A percentile compares a stretch with the other conserved stretches of the same genome.
Evolutionary conservation across 2,797 vertebrate species (phyloP).

Genomic region (Ataeniobius toweri): DNA sequence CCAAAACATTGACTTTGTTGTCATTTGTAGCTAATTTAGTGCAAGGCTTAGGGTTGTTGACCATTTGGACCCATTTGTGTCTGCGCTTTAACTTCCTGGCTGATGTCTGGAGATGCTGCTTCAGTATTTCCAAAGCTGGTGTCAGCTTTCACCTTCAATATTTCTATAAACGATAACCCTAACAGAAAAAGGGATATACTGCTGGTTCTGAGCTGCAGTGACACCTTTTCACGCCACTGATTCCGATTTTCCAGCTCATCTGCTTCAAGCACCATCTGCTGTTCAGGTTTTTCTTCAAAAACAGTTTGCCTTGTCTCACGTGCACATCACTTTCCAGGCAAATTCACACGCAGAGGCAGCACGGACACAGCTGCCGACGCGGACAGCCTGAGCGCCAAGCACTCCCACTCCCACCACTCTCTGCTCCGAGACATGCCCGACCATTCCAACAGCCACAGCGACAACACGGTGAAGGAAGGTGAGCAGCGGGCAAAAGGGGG

Average conservation of each 20-base stretch:
- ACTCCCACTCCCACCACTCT: constrained; percentile 95
- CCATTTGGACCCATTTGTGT: too few relatives aligned
- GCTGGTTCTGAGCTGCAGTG: background rate
- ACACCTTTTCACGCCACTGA: background rate
- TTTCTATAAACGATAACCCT: background rate
- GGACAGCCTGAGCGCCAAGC: constrained; percentile 91
- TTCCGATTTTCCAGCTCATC: background rate
- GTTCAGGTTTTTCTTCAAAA: background rate
- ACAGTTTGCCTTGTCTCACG: background rate
- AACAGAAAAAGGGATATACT: background rate
- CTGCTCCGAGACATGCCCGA: constrained; percentile 91
- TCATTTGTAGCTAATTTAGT: too few relatives aligned
- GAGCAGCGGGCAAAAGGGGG: constrained; percentile 4
- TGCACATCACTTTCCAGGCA: constrained; percentile 78
- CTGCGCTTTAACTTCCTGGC: too few relatives aligned
- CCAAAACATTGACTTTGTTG: too few relatives aligned
- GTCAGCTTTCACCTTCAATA: background rate
- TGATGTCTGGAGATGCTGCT: too few relatives aligned
- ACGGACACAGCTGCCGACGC: constrained; percentile 92
- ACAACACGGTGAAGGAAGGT: constrained; percentile 92
- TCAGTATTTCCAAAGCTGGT: too few relatives aligned
- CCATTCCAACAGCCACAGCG: constrained; percentile 96
- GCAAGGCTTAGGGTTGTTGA: too few relatives aligned
- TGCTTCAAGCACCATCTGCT: background rate
- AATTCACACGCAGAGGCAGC: constrained; percentile 92